Percentiles rank a stretch among this genome's conserved stretches.
Conservation (phyloP, 2,113 vertebrate genomes). For the Cottus gobio region DNA sequence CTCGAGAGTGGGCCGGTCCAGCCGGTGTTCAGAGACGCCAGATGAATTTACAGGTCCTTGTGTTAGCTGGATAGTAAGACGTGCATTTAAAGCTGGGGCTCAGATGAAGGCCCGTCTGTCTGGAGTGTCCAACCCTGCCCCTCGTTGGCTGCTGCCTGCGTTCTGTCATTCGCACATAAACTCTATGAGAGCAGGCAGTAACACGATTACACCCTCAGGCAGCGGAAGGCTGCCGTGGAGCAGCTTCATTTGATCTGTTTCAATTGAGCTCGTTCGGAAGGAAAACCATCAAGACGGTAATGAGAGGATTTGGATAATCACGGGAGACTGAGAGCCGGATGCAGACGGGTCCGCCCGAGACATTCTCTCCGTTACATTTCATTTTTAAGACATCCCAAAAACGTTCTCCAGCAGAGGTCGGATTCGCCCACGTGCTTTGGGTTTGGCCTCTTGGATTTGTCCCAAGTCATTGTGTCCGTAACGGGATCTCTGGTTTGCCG, state of each 20-base stretch:
- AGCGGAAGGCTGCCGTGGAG: slow-evolving; percentile 34
- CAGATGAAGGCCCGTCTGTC: slow-evolving; percentile 1
- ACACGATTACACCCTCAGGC: slow-evolving; percentile 60
- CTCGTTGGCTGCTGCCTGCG: slow-evolving; percentile 23
- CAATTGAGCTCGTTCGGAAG: not conserved
- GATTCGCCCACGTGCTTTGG: too few species aligned
- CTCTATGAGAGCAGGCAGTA: slow-evolving; percentile 53
- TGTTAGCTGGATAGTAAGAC: too few species aligned
- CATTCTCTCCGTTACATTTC: not conserved
- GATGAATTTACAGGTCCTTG: too few species aligned
- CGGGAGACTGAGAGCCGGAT: not conserved
- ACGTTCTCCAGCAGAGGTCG: too few species aligned
- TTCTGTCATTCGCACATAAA: slow-evolving; percentile 53
- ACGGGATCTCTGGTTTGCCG: too few species aligned
- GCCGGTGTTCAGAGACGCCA: too few species aligned
- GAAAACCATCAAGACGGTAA: slow-evolving; percentile 22
- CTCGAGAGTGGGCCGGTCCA: too few species aligned
- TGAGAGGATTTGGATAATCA: slow-evolving; percentile 29
- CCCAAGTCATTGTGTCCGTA: too few species aligned
- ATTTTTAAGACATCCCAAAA: not conserved
- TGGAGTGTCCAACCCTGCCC: slow-evolving; percentile 11
- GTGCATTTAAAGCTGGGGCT: too few species aligned
- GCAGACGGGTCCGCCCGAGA: not conserved
- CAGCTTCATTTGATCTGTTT: slow-evolving; percentile 25
- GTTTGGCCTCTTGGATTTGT: too few species aligned